phyloP scores from a whole-genome alignment of 1,140 invertebrate genomes.

The Aricia agestis region DNA sequence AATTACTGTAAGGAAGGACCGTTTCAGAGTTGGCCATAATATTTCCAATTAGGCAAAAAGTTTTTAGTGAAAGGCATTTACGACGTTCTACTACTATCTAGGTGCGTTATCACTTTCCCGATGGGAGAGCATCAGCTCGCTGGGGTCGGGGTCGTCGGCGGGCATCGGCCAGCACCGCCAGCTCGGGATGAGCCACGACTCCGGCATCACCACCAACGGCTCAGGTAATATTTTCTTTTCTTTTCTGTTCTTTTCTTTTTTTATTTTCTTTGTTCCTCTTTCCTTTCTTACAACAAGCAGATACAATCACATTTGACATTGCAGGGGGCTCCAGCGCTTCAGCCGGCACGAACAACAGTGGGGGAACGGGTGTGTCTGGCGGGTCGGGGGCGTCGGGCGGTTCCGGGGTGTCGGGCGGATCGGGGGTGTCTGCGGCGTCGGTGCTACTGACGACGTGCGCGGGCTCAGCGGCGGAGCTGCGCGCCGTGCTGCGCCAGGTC shows the following conservation, averaged over 20 bases:
- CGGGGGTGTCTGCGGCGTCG: conserved; percentile 75
- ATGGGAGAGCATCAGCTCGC: conserved; percentile 88
- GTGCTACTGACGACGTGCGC: conserved; percentile 91
- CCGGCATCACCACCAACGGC: conserved; percentile 72
- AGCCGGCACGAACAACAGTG: conserved; percentile 29
- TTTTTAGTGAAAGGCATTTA: no score
- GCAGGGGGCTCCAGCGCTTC: conserved; percentile 32
- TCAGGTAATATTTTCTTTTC: conserved; percentile 47
- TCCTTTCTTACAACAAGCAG: no score
- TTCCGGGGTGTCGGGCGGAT: conserved; percentile 35
- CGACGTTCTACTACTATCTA: conserved; percentile 41
- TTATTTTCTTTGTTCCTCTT: no score
- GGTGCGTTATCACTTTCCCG: conserved; percentile 88
- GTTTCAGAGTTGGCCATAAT: no score
- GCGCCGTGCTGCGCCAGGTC: conserved; percentile 82
- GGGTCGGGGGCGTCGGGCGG: conserved; percentile 40
- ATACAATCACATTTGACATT: not conserved
- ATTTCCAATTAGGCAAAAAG: no score
- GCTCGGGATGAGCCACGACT: conserved; percentile 59
- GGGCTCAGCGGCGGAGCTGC: conserved; percentile 85
- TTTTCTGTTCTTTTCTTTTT: not conserved
- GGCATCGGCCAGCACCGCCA: conserved; percentile 57
- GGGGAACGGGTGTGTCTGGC: conserved; percentile 18
- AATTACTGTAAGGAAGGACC: no score
- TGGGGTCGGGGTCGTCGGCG: conserved; percentile 78